Evolutionary conservation across 2,888 invertebrate species (phyloP).

Genomic region (Mimas tiliae): DNA sequence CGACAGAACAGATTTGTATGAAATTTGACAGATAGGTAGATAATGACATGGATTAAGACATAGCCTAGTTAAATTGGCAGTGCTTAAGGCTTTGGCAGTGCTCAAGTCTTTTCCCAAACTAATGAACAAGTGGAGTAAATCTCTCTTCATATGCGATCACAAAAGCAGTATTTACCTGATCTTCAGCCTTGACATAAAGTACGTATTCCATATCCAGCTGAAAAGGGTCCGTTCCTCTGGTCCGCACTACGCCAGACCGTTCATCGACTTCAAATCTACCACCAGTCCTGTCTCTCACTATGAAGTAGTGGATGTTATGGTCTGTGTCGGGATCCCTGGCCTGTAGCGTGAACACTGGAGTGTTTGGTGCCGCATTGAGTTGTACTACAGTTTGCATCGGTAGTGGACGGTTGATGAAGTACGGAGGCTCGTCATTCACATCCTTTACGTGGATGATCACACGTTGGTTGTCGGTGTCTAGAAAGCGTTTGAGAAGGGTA

Average conservation of each 20-base stretch:
- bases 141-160: background rate
- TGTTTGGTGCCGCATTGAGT: slow-evolving; percentile 97
- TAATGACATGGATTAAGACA: no score
- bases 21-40: no score
- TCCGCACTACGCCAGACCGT: slow-evolving; percentile 95
- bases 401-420: slow-evolving; percentile 97
- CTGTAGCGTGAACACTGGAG: slow-evolving; percentile 98
- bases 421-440: slow-evolving; percentile 98
- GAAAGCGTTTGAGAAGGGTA: slow-evolving; percentile 47
- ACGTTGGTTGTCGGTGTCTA: slow-evolving; percentile 97
- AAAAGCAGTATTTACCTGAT: slow-evolving; percentile 84
- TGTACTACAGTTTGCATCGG: slow-evolving; percentile 99
- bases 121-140: background rate
- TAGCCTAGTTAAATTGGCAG: no score
- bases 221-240: slow-evolving; percentile 95
- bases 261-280: slow-evolving; percentile 94
- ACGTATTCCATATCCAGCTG: slow-evolving; percentile 98
- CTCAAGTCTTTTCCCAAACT: background rate
- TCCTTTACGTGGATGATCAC: slow-evolving; percentile 98
- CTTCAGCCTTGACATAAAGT: slow-evolving; percentile 97
- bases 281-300: slow-evolving; percentile 94
- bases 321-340: slow-evolving; percentile 98
- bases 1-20: no score
- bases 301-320: slow-evolving; percentile 98
- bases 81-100: background rate